These are phyloP conservation scores for Hetaerina americana DNA, from an alignment of 1,140 invertebrate species.

Conservation along the genomic window DNA sequence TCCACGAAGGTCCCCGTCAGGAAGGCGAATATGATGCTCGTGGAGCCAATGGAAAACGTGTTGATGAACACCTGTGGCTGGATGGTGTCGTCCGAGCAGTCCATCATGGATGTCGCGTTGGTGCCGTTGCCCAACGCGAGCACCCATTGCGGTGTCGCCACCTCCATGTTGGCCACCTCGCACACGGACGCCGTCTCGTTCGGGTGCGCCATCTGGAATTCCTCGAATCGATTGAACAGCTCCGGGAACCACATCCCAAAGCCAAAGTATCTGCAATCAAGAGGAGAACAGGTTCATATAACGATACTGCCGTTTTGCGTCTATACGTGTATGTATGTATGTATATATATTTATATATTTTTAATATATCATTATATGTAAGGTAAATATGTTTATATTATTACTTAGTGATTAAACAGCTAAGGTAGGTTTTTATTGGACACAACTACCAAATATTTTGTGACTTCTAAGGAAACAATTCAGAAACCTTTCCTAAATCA, in stretches of 20 bases:
- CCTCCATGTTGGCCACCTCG: slow-evolving; percentile 42
- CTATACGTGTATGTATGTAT: too few species aligned
- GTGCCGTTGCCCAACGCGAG: neutral
- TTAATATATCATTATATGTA: too few species aligned
- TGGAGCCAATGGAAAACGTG: neutral
- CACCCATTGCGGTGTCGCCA: neutral
- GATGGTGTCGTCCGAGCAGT: neutral
- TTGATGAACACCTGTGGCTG: neutral
- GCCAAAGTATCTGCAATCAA: slow-evolving; percentile 57
- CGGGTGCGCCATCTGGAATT: slow-evolving; percentile 44
- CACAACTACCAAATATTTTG: too few species aligned
- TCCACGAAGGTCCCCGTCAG: neutral
- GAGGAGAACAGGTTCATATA: neutral
- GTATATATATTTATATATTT: too few species aligned
- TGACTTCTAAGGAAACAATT: too few species aligned
- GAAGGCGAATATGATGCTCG: neutral
- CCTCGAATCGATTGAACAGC: slow-evolving; percentile 73
- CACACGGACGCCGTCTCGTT: slow-evolving; percentile 53
- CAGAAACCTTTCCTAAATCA: too few species aligned
- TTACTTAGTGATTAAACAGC: too few species aligned
- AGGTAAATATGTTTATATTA: too few species aligned
- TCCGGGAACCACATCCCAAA: slow-evolving; percentile 88
- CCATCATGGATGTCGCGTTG: neutral
- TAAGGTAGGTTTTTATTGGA: too few species aligned
- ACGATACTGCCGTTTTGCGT: too few species aligned